Conservation (phyloP, 2,888 invertebrate species). For the Drosophila imparisetae region DNA sequence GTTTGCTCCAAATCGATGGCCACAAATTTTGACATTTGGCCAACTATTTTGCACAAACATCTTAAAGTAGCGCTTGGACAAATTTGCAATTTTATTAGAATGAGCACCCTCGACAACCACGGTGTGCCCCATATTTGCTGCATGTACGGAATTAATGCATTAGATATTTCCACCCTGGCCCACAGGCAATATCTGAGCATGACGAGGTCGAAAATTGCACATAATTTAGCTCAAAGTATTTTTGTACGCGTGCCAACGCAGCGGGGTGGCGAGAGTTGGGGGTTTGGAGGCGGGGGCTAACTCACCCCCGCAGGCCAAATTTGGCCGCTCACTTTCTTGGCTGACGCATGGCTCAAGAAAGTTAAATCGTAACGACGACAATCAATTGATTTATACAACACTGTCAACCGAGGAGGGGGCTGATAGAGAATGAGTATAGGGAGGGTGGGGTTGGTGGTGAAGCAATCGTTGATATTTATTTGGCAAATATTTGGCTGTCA, state of each 20-base stretch:
- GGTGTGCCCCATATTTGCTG: constrained; percentile 13
- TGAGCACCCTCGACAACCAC: constrained; percentile 1
- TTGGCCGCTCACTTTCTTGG: constrained; percentile 23
- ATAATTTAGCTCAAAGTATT: constrained; percentile 66
- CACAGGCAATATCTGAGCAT: constrained; percentile 51
- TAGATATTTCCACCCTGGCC: constrained; percentile 51
- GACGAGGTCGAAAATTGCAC: constrained; percentile 75
- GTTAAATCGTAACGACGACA: constrained; percentile 67
- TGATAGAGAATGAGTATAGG: neutral
- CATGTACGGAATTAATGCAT: constrained; percentile 74
- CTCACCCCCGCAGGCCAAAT: constrained; percentile 24
- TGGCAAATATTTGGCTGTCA: constrained; percentile 73
- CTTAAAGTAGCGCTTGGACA: constrained; percentile 51
- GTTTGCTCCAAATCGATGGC: constrained; percentile 66
- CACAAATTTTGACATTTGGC: constrained; percentile 78
- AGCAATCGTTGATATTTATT: constrained; percentile 68
- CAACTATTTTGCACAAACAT: constrained; percentile 60
- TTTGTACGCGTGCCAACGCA: constrained; percentile 63
- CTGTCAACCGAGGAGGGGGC: neutral
- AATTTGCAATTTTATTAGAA: constrained; percentile 78
- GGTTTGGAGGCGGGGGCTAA: neutral
- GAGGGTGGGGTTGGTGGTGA: neutral
- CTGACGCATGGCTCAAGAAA: constrained; percentile 49
- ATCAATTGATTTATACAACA: constrained; percentile 76
- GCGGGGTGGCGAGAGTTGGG: constrained; percentile 15